Evolutionary conservation across 2,888 invertebrate genomes (phyloP), one percentile per base, ranked within the genome.

Genomic region (Melieria omissa): DNA sequence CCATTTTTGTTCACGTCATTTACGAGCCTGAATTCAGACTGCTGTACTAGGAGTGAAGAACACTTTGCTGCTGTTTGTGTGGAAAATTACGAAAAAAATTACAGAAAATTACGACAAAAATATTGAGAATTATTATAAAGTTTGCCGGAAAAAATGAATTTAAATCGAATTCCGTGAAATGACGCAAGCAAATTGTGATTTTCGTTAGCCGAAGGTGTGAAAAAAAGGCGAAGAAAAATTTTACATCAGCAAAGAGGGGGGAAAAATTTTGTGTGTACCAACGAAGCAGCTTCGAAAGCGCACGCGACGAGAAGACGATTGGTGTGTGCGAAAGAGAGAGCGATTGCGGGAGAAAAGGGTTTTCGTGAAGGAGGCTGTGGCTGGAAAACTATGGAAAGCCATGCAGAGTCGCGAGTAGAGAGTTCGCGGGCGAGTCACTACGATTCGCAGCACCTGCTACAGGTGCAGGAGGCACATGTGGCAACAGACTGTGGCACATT

Each of bases 181-280:
- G 62, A 54, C 47, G 46, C n/a, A 55, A 46, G 63, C 54, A 69
- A 69, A 69, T 52, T 55, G 62, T 63, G 62, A 62, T 62, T 61
- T 67, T 67, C 54, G 54, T 46, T 55, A 63, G 62, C 46, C 42
- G 54, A 69, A 63, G 52, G 55, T 57, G 62, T 69, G 46, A 46
- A 67, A 68, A 68, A 62, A 63, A 55, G 46, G 45, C 41, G 69
- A 10, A 57, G 67, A 74, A 75, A 80, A 63, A 77, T 71, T 81
- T 76, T 74, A 67, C 73, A 78, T 77, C 76, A 77, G 74, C 73
- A 76, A 73, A 76, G 73, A 75, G 74, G 78, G 79, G 63, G 68
- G 72, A 80, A 81, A 83, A 81, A 80, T 78, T 81, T 82, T 83
- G 83, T 84, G 83, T 83, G 83, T 83, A 83, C 77, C 84, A 83